Percentiles rank a stretch among this genome's conserved stretches.
Evolutionary conservation across 2,113 vertebrate genomes (phyloP).

Genomic region (Cephalopholis sonnerati): DNA sequence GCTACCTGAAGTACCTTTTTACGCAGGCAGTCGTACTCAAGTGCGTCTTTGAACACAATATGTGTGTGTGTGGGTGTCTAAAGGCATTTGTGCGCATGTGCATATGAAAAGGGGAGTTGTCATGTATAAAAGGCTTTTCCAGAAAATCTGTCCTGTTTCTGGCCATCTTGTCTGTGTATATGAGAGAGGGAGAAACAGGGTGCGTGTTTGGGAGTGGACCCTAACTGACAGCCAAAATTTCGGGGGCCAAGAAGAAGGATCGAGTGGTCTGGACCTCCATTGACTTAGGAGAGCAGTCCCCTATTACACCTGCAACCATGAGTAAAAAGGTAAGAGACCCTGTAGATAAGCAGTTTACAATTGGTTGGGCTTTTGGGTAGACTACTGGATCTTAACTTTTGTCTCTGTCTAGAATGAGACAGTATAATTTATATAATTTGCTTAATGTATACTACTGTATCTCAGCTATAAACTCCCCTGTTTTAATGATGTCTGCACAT

Average conservation of each 20-base stretch:
- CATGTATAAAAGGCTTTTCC: slow-evolving; percentile 62
- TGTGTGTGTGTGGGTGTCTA: neutral
- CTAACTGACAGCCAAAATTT: slow-evolving; percentile 71
- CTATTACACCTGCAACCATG: slow-evolving; percentile 66
- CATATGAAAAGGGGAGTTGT: slow-evolving; percentile 33
- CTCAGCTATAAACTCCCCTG: too few relatives aligned
- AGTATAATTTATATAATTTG: too few relatives aligned
- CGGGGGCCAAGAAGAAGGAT: slow-evolving; percentile 56
- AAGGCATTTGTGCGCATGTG: slow-evolving; percentile 42
- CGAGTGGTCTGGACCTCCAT: slow-evolving; percentile 79
- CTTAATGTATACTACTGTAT: too few relatives aligned
- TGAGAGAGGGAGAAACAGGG: neutral
- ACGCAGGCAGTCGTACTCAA: slow-evolving; percentile 6
- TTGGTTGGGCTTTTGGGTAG: neutral
- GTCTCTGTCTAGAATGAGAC: too few relatives aligned
- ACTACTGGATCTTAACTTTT: neutral
- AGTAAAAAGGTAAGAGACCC: slow-evolving; percentile 66
- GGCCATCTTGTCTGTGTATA: slow-evolving; percentile 22
- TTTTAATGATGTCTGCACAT: too few relatives aligned
- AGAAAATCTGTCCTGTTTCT: slow-evolving; percentile 37
- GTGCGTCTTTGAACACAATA: neutral
- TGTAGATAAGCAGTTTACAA: neutral
- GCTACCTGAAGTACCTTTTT: slow-evolving; percentile 20
- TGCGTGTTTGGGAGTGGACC: slow-evolving; percentile 33
- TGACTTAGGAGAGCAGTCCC: slow-evolving; percentile 71